These are phyloP conservation scores for Neotoxoptera formosana DNA, from an alignment of 1,140 invertebrate species.

Conservation along the genomic window DNA sequence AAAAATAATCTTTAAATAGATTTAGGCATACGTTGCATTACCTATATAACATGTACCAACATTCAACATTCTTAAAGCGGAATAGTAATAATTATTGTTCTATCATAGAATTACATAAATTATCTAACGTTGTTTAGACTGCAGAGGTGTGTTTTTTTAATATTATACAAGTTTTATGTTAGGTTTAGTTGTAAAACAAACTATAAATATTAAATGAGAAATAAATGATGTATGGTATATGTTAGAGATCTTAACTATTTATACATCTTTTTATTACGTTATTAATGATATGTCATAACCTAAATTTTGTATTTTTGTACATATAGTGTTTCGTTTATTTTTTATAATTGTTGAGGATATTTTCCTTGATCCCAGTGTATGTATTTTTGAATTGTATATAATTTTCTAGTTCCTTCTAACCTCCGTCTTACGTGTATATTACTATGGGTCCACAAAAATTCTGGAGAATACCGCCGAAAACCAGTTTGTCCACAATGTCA, in stretches of 20 bases:
- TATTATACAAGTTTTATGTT: background rate
- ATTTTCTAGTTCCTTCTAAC: background rate
- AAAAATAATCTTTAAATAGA: background rate
- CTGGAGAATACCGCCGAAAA: background rate
- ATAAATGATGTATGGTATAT: background rate
- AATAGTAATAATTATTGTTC: background rate
- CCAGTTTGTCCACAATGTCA: slow-evolving; percentile 41
- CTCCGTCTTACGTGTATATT: background rate
- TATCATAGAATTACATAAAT: background rate
- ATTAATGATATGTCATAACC: background rate
- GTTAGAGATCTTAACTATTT: background rate
- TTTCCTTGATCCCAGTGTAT: background rate
- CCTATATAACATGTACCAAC: background rate
- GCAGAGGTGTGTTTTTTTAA: background rate
- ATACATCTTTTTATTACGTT: background rate
- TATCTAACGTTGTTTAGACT: background rate
- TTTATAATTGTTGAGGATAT: background rate
- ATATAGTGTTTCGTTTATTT: background rate
- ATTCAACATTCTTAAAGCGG: background rate
- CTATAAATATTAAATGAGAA: background rate
- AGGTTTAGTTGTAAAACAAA: background rate
- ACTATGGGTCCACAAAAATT: background rate
- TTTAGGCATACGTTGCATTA: background rate
- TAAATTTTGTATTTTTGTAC: background rate
- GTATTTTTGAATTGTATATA: slow-evolving; percentile 15